Evolutionary conservation across 2,797 vertebrate genomes (phyloP), one percentile per base, ranked within the genome.

Genomic region (Sebastes aleutianus): DNA sequence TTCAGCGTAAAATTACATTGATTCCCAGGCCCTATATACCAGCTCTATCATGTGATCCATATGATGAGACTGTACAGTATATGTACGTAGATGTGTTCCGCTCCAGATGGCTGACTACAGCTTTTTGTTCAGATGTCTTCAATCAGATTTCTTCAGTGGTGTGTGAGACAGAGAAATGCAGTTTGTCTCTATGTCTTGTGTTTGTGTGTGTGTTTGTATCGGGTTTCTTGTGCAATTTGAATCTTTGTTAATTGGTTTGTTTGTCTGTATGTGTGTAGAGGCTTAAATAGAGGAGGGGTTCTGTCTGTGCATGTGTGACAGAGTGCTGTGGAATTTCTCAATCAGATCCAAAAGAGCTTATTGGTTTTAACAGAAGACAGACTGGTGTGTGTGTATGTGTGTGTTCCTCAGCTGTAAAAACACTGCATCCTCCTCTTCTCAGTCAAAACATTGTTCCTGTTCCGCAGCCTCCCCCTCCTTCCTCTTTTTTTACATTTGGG

Each of bases 281-380:
- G 72, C 62, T 89, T 86, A 88, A 80, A 83, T 66, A 59, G 43
- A 91, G 87, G 89, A 88, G 89, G 61, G 72, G 76, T 27, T 76
- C 62, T 68, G 82, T 91, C 5, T 90, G 74, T 68, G 53, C 80
- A 54, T 86, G 64, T 80, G 80, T 85, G 80, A 83, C 85, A 54
- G 64, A 71, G 61, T 53, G 32, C 65, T 92, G 87, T 88, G 91
- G 89, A 93, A 93, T 93, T 91, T 92, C 85, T 84, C 90, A 84
- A 72, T 91, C 82, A 77, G 63, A 86, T 84, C 71, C 70, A 83
- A 88, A 88, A 79, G 69, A 82, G 85, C 79, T 83, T 88, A 82
- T 80, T 88, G 83, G 86, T 84, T 91, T 92, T 78, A 91, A 86
- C 82, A 67, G 67, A 82, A 81, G 72, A 69, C 78, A 74, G 56